phyloP scores from a whole-genome alignment of 2,888 invertebrate species.

The Ernsta delagoae region DNA sequence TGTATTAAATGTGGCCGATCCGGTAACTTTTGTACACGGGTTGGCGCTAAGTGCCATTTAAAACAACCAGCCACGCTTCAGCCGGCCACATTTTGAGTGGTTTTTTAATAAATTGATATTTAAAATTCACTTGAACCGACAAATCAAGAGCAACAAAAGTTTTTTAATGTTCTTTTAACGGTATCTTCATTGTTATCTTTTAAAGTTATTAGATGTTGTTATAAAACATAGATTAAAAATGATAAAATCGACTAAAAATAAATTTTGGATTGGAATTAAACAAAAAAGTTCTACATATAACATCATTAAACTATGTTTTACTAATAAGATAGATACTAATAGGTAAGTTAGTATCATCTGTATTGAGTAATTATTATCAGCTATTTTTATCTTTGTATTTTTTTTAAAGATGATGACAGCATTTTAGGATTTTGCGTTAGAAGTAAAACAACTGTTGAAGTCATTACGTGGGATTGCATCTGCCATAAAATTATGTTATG shows the following conservation, averaged over 20 bases:
- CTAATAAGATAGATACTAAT: too few species aligned
- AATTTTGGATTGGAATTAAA: too few species aligned
- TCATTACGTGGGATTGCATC: slow-evolving; percentile 20
- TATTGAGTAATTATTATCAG: too few species aligned
- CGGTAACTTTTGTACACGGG: slow-evolving; percentile 49
- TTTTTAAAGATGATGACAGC: neutral
- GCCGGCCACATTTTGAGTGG: neutral
- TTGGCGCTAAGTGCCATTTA: slow-evolving; percentile 63
- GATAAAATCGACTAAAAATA: too few species aligned
- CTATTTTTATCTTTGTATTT: too few species aligned
- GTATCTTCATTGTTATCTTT: neutral
- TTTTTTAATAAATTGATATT: too few species aligned
- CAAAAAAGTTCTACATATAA: too few species aligned
- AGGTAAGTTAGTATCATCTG: too few species aligned
- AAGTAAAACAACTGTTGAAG: slow-evolving; percentile 7
- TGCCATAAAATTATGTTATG: slow-evolving; percentile 22
- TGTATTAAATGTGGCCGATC: neutral
- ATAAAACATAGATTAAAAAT: too few species aligned
- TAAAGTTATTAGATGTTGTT: neutral
- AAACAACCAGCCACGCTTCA: neutral
- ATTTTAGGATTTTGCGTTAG: neutral
- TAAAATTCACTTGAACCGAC: too few species aligned
- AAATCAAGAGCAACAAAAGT: neutral
- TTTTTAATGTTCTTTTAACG: too few species aligned
- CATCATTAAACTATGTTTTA: too few species aligned